A percentile compares a stretch with the other conserved stretches of the same genome.
phyloP scores from a whole-genome alignment of 1,140 invertebrate genomes.

The Sipha flava region DNA sequence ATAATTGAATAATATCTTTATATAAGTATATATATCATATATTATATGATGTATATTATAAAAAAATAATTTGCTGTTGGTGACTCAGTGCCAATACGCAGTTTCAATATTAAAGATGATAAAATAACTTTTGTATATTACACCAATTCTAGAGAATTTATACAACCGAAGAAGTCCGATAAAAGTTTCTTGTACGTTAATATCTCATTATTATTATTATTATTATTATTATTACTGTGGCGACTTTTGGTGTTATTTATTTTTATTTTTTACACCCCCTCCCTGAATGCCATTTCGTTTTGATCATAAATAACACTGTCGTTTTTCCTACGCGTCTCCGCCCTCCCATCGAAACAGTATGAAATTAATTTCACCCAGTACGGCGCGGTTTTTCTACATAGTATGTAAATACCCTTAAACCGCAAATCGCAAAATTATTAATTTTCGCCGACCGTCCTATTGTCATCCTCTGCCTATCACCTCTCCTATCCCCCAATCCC shows the following conservation, averaged over 20 bases:
- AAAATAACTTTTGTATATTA: background rate
- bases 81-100: no score
- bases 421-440: background rate
- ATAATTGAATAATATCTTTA: no score
- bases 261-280: no score
- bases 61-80: no score
- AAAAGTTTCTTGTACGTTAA: background rate
- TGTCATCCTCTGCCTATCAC: no score
- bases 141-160: background rate
- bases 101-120: background rate
- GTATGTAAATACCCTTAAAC: background rate
- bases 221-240: background rate
- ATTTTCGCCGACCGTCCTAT: background rate
- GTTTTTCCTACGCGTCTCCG: background rate
- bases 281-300: background rate
- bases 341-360: background rate
- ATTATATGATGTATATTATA: no score
- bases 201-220: background rate
- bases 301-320: background rate
- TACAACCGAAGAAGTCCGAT: background rate
- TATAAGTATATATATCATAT: no score
- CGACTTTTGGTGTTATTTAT: background rate
- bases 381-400: background rate
- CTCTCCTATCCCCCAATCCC: no score
- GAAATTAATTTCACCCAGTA: background rate